phyloP scores from a whole-genome alignment of 2,888 invertebrate species.

The Chironomus riparius region DNA sequence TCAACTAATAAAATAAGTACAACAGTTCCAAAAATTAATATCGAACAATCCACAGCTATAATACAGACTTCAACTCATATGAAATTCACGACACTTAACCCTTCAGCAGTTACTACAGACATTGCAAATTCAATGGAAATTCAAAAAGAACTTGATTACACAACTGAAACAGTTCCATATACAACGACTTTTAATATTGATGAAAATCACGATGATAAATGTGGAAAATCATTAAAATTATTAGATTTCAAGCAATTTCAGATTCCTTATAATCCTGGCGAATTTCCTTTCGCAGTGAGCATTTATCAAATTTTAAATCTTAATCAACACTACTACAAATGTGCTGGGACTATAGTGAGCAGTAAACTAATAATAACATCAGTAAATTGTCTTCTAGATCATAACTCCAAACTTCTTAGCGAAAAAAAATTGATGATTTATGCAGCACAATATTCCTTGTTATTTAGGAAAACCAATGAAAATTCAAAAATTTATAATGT shows the following conservation, averaged over 20 bases:
- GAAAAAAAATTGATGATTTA: not conserved
- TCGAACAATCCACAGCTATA: not conserved
- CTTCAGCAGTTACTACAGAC: too few relatives aligned
- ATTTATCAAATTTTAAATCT: not conserved
- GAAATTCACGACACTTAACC: not conserved
- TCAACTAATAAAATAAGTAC: too few relatives aligned
- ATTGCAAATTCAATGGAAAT: not conserved
- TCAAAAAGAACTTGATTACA: not conserved
- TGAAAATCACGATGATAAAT: not conserved
- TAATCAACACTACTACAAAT: not conserved
- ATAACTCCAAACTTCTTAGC: not conserved
- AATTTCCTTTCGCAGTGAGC: not conserved
- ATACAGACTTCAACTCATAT: not conserved
- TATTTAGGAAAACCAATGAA: too few relatives aligned
- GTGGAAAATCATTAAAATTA: not conserved
- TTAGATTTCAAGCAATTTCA: not conserved
- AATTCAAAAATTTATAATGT: not conserved
- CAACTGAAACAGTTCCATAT: not conserved
- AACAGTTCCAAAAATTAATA: too few relatives aligned
- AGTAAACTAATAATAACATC: not conserved
- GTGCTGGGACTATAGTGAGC: not conserved
- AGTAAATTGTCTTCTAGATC: constrained; percentile 10
- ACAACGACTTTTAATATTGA: not conserved
- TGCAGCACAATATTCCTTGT: not conserved
- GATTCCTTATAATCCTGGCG: not conserved